Conservation (phyloP, 2,113 vertebrate species). For the Aphelocoma coerulescens region DNA sequence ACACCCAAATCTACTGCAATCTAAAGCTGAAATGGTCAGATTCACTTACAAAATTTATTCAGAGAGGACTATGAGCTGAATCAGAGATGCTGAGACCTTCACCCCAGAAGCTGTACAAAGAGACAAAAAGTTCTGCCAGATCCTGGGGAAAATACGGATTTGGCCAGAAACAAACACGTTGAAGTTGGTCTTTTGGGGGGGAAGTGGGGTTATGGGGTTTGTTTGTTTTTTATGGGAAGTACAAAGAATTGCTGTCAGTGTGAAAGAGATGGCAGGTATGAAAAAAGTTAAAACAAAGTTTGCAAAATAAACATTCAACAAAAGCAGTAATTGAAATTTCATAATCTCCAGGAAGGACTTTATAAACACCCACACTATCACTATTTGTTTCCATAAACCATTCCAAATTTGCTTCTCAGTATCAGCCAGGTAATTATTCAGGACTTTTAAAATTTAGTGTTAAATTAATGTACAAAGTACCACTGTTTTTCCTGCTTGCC, state of each 20-base stretch:
- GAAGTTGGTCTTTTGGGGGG: rapidly evolving
- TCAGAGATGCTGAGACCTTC: neutral
- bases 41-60: neutral
- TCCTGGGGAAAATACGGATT: neutral
- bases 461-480: neutral
- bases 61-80: neutral
- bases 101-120: neutral
- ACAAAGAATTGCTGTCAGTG: neutral
- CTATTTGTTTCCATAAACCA: neutral
- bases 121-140: neutral
- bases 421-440: neutral
- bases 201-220: neutral
- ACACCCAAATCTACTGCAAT: neutral
- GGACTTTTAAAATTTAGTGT: neutral
- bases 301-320: neutral
- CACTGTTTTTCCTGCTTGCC: neutral
- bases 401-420: neutral
- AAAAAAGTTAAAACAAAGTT: neutral
- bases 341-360: neutral
- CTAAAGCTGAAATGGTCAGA: neutral
- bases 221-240: neutral
- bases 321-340: neutral
- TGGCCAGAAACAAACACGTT: neutral
- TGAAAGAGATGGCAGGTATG: neutral
- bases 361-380: neutral